Evolutionary conservation across 2,113 vertebrate genomes (phyloP).

Genomic region (Zosterops hypoxanthus): DNA sequence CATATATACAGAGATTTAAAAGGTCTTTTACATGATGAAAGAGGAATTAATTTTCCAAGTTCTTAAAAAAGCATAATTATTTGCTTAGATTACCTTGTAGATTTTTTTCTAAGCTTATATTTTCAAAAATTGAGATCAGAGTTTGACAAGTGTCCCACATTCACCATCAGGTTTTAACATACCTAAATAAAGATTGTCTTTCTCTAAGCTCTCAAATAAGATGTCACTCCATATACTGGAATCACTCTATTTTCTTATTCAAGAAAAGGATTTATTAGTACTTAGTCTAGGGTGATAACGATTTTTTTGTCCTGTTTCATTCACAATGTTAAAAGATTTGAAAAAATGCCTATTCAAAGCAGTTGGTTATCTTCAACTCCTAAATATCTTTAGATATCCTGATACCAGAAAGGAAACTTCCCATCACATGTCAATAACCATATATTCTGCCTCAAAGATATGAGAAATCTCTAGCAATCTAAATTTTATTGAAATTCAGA

Average conservation of each 20-base stretch:
- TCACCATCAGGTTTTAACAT: neutral
- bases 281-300: neutral
- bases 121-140: neutral
- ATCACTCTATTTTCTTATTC: neutral
- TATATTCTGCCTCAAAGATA: neutral
- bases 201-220: neutral
- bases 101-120: neutral
- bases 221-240: neutral
- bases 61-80: neutral
- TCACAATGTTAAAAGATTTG: neutral
- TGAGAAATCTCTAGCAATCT: neutral
- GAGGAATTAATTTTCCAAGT: neutral
- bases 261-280: neutral
- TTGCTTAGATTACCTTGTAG: neutral
- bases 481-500: neutral
- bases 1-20: neutral
- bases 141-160: neutral
- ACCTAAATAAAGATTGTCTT: neutral
- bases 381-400: neutral
- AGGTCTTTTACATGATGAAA: neutral
- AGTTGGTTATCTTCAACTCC: neutral
- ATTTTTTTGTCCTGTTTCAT: neutral
- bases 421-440: neutral
- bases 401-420: neutral
- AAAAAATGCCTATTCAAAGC: neutral